Evolutionary conservation across 1,140 invertebrate genomes (phyloP).

Genomic region (Drosophila grimshawi): DNA sequence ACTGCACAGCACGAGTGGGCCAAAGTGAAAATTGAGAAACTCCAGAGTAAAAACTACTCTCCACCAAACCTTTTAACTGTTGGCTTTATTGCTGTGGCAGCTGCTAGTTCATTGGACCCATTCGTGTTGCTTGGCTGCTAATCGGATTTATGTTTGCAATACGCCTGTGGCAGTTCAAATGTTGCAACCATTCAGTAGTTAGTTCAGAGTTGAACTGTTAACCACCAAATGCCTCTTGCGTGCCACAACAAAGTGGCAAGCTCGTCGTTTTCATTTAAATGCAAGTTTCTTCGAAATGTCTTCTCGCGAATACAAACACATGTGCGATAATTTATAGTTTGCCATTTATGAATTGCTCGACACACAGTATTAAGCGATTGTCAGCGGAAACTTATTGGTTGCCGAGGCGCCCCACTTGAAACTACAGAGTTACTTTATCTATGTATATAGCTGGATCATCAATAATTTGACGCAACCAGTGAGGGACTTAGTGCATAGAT

Average conservation of each 20-base stretch:
- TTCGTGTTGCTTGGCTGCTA: slow-evolving; percentile 4
- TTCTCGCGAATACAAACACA: not conserved
- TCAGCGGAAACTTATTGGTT: not conserved
- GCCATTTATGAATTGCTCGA: not conserved
- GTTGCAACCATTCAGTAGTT: slow-evolving; percentile 5
- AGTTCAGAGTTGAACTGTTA: too few relatives aligned
- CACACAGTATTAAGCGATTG: too few relatives aligned
- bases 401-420: too few relatives aligned
- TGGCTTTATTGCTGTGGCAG: not conserved
- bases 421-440: not conserved
- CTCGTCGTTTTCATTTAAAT: not conserved
- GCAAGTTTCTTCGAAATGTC: not conserved
- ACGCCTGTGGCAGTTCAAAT: not conserved
- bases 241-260: not conserved
- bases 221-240: not conserved
- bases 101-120: slow-evolving; percentile 1
- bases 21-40: slow-evolving; percentile 31
- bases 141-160: slow-evolving; percentile 15
- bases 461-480: not conserved
- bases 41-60: too few relatives aligned
- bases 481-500: slow-evolving; percentile 30
- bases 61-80: not conserved
- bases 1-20: slow-evolving; percentile 2
- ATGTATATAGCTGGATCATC: not conserved
- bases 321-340: not conserved